A percentile compares a stretch with the other conserved stretches of the same genome.
These are phyloP conservation scores for Amphibalanus amphitrite DNA, from an alignment of 1,140 invertebrate genomes.

Conservation along the genomic window DNA sequence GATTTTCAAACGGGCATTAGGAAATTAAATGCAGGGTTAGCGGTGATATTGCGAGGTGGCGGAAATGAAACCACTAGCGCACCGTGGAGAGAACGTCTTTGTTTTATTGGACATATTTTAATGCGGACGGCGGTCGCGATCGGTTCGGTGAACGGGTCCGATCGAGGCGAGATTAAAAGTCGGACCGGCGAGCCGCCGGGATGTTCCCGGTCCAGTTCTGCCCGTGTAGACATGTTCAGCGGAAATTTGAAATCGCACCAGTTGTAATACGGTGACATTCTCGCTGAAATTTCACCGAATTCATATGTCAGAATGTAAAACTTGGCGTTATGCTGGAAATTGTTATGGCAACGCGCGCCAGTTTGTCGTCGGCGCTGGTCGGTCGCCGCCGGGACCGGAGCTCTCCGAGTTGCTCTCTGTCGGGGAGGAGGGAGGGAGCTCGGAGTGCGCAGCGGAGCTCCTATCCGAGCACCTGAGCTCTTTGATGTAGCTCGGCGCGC, in stretches of 20 bases:
- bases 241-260: not conserved
- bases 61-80: not conserved
- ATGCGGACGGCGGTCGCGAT: not conserved
- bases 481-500: not conserved
- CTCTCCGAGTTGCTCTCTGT: not conserved
- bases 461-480: not conserved
- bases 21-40: conserved; percentile 1
- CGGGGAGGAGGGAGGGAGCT: no score
- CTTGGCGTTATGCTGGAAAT: not conserved
- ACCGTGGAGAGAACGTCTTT: not conserved
- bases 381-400: no score
- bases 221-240: not conserved
- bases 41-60: not conserved
- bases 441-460: not conserved
- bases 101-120: conserved; percentile 1
- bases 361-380: not conserved
- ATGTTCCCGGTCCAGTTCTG: not conserved
- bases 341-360: not conserved
- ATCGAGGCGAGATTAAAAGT: not conserved
- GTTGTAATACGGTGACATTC: not conserved
- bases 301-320: not conserved
- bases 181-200: no score
- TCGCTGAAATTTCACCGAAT: not conserved
- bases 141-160: not conserved
- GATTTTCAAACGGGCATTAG: not conserved